Conservation (phyloP, 2,797 vertebrate genomes). For the Nothura maculosa region DNA sequence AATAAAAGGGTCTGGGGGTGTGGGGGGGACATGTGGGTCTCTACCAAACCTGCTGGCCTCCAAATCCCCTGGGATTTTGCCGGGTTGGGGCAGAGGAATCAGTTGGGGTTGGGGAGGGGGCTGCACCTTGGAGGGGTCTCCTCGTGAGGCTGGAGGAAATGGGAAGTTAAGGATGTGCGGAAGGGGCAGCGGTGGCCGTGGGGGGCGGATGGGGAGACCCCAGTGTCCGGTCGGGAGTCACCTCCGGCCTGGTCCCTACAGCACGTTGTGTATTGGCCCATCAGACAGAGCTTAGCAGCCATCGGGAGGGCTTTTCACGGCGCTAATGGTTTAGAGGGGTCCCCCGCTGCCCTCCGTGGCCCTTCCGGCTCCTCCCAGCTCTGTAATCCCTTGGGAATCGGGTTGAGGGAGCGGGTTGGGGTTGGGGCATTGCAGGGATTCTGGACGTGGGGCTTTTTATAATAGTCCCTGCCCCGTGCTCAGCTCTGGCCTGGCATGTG, state of each 20-base stretch:
- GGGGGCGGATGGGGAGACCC: not conserved
- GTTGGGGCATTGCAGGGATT: not conserved
- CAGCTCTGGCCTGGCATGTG: not conserved
- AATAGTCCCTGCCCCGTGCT: not conserved
- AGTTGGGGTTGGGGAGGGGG: not conserved
- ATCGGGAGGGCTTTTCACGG: not conserved
- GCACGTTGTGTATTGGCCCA: slow-evolving; percentile 36
- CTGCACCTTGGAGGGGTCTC: accelerated
- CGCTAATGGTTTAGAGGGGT: not conserved
- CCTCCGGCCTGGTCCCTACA: not conserved
- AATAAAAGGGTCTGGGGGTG: not conserved
- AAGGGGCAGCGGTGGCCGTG: accelerated
- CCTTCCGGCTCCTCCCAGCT: not conserved
- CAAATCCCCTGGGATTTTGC: accelerated
- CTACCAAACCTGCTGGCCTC: not conserved
- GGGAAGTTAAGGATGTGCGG: not conserved
- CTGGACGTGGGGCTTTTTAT: not conserved
- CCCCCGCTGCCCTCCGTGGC: not conserved
- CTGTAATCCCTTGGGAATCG: not conserved
- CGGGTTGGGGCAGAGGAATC: not conserved
- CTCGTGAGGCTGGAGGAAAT: not conserved
- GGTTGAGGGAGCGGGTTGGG: not conserved
- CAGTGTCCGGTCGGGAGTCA: not conserved
- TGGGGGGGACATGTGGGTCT: accelerated
- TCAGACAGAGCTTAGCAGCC: slow-evolving; percentile 27